These are phyloP conservation scores for Amphilophus citrinellus DNA, from an alignment of 2,113 vertebrate species.

Conservation along the genomic window DNA sequence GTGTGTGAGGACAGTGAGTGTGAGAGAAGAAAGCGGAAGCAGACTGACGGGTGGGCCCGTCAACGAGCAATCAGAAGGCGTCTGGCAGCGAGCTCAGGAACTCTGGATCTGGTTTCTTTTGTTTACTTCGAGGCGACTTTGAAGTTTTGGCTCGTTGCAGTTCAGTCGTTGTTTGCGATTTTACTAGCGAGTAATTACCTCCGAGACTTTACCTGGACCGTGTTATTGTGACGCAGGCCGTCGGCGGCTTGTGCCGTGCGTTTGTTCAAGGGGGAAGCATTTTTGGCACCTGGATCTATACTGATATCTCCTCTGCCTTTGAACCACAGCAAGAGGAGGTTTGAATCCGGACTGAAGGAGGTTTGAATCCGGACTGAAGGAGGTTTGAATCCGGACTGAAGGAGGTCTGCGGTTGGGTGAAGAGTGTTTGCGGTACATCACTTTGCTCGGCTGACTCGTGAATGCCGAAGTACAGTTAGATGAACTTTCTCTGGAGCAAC, in stretches of 20 bases:
- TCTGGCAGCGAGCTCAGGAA: conserved; percentile 62
- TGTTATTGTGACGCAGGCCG: conserved; percentile 1
- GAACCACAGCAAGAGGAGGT: too few relatives aligned
- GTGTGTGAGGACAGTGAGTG: conserved; percentile 6
- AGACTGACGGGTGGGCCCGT: conserved; percentile 32
- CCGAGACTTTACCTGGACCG: conserved; percentile 7
- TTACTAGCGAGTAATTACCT: conserved; percentile 19
- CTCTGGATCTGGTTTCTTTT: conserved; percentile 47
- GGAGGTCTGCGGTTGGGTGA: not conserved
- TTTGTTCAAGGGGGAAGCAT: conserved; percentile 1
- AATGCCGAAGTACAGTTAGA: conserved; percentile 30
- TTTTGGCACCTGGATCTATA: conserved; percentile 40
- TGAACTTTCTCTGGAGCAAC: conserved; percentile 43
- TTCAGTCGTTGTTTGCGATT: not conserved
- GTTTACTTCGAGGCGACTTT: conserved; percentile 23
- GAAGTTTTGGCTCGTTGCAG: conserved; percentile 5
- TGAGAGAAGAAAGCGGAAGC: conserved; percentile 14
- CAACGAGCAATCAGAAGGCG: conserved; percentile 20
- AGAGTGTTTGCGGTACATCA: not conserved
- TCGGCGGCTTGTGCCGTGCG: not conserved
- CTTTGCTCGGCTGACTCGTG: not conserved
- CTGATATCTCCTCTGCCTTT: not conserved
- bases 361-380: not conserved
- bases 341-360: not conserved
- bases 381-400: not conserved